Evolutionary conservation across 2,113 vertebrate genomes (phyloP).

Genomic region (human): DNA sequence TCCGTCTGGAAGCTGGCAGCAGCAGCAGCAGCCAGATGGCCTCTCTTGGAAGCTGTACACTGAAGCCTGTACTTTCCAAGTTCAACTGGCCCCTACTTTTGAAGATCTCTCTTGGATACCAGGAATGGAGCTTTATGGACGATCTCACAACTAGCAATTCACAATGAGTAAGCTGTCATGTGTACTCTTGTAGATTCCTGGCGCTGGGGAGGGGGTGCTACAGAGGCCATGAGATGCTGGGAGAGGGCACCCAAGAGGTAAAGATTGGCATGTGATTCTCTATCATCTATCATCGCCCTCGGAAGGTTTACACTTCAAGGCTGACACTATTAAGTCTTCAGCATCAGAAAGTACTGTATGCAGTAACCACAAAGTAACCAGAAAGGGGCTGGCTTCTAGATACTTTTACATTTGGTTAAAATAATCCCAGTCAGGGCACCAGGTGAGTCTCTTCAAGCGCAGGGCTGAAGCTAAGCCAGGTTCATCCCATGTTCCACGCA

Average conservation of each 20-base stretch:
- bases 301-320: background rate
- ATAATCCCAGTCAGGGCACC: background rate
- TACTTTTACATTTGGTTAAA: background rate
- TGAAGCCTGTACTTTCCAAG: background rate
- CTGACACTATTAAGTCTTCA: background rate
- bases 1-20: background rate
- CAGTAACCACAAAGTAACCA: background rate
- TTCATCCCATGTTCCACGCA: background rate
- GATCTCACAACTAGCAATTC: background rate
- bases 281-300: background rate
- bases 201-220: background rate
- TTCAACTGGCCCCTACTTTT: background rate
- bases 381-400: background rate
- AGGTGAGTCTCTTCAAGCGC: background rate
- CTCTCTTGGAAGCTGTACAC: background rate
- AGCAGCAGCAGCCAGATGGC: too few species aligned
- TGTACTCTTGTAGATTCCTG: background rate
- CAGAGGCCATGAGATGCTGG: background rate
- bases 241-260: background rate
- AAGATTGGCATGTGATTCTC: background rate
- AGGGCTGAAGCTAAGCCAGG: rapidly evolving
- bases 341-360: background rate
- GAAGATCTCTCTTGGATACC: background rate
- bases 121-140: background rate
- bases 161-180: too few species aligned